Evolutionary conservation across 2,113 vertebrate genomes (phyloP).

Genomic region (Datnioides undecimradiatus): DNA sequence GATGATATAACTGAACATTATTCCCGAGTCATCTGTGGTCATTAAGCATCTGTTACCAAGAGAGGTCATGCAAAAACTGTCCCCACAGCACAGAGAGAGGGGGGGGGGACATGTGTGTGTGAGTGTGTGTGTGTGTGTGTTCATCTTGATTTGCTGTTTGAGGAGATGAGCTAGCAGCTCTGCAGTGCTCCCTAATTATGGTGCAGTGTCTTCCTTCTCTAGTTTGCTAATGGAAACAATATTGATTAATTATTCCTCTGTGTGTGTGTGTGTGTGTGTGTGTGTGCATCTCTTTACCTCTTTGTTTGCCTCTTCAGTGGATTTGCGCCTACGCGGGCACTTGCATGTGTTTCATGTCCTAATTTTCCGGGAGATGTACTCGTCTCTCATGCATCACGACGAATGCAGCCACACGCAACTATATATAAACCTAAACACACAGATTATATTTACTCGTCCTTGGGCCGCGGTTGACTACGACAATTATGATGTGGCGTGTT

Average conservation of each 20-base stretch:
- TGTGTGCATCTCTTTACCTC: conserved; percentile 16
- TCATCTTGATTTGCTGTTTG: conserved; percentile 52
- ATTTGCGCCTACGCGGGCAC: conserved; percentile 9
- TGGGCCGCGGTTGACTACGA: conserved; percentile 4
- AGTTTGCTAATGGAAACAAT: conserved; percentile 73
- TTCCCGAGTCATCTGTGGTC: conserved; percentile 37
- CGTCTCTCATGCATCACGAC: conserved; percentile 23
- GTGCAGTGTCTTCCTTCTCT: conserved; percentile 63
- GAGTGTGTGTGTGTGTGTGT: conserved; percentile 26
- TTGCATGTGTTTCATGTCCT: conserved; percentile 20
- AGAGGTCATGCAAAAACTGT: conserved; percentile 39
- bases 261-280: conserved; percentile 27
- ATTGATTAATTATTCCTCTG: conserved; percentile 72
- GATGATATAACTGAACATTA: conserved; percentile 61
- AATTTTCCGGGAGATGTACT: conserved; percentile 24
- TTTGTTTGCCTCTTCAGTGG: conserved; percentile 35
- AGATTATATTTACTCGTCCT: conserved; percentile 36
- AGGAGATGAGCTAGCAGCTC: conserved; percentile 62
- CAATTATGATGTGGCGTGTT: conserved; percentile 30
- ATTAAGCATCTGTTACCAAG: conserved; percentile 37
- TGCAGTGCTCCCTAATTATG: conserved; percentile 68
- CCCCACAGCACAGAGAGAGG: conserved; percentile 7
- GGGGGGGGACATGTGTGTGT: not conserved
- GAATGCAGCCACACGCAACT: not conserved
- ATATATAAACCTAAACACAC: conserved; percentile 31